These are phyloP conservation scores for Cotesia congregata DNA, from an alignment of 2,888 invertebrate species.

Conservation along the genomic window DNA sequence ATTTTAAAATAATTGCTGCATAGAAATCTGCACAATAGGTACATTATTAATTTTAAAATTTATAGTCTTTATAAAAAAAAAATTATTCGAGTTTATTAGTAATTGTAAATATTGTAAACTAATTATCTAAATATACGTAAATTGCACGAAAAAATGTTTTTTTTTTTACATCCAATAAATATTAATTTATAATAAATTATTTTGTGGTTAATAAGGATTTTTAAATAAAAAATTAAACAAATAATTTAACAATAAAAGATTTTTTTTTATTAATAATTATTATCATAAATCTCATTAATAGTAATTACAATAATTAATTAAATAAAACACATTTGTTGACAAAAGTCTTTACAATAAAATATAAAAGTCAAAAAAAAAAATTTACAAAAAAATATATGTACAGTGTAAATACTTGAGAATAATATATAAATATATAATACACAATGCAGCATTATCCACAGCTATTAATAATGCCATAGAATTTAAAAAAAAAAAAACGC, in stretches of 20 bases:
- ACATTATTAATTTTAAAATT: not conserved
- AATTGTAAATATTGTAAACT: not conserved
- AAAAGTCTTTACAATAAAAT: not conserved
- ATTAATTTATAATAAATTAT: not conserved
- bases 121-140: not conserved
- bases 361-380: constrained; percentile 1
- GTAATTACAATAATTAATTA: not conserved
- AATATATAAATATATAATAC: not conserved
- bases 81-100: not conserved
- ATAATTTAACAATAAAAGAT: constrained; percentile 55
- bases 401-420: not conserved
- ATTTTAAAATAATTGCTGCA: not conserved
- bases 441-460: not conserved
- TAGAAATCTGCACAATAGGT: not conserved
- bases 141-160: not conserved
- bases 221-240: constrained; percentile 27
- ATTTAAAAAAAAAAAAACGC: not conserved
- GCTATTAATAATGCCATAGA: constrained; percentile 5
- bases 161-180: not conserved
- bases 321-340: not conserved
- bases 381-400: constrained; percentile 5
- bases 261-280: constrained; percentile 57
- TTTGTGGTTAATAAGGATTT: not conserved
- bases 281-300: constrained; percentile 18
- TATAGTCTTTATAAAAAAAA: not conserved